A percentile compares a stretch with the other conserved stretches of the same genome.
These are phyloP conservation scores for Hexactinellida sp. DNA, from an alignment of 37 sponge, comb jelly and placozoan species.

Conservation along the genomic window DNA sequence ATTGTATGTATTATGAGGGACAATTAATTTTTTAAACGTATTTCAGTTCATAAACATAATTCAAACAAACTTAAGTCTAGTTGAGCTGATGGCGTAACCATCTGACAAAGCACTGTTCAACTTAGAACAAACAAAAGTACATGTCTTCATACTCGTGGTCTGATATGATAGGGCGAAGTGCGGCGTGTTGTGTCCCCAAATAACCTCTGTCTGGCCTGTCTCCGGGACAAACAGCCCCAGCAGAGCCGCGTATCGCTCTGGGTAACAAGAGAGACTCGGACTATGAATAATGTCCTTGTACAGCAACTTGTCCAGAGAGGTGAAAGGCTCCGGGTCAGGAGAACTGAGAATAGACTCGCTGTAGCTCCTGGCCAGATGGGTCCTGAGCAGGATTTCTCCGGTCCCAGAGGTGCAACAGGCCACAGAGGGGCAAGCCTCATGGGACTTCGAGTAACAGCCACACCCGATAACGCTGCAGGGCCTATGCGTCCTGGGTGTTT, in stretches of 20 bases:
- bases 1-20: too few species aligned
- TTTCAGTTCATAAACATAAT: not conserved
- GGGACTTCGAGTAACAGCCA: not conserved
- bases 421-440: not conserved
- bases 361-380: not conserved
- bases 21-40: too few species aligned
- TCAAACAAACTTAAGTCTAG: not conserved
- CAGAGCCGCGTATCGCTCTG: not conserved
- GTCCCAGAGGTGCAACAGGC: not conserved
- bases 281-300: not conserved
- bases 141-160: not conserved
- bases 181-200: conserved; percentile 6
- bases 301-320: not conserved
- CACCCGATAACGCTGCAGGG: not conserved
- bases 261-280: not conserved
- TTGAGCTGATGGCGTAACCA: not conserved
- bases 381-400: not conserved
- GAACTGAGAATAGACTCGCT: not conserved
- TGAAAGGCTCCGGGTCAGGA: not conserved
- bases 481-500: conserved; percentile 2
- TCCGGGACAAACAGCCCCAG: not conserved
- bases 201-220: not conserved
- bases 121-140: not conserved
- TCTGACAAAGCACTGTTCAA: not conserved
- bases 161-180: not conserved